A percentile compares a stretch with the other conserved stretches of the same genome.
These are phyloP conservation scores for Andrena trimmerana DNA, from an alignment of 2,888 invertebrate species.

Conservation along the genomic window DNA sequence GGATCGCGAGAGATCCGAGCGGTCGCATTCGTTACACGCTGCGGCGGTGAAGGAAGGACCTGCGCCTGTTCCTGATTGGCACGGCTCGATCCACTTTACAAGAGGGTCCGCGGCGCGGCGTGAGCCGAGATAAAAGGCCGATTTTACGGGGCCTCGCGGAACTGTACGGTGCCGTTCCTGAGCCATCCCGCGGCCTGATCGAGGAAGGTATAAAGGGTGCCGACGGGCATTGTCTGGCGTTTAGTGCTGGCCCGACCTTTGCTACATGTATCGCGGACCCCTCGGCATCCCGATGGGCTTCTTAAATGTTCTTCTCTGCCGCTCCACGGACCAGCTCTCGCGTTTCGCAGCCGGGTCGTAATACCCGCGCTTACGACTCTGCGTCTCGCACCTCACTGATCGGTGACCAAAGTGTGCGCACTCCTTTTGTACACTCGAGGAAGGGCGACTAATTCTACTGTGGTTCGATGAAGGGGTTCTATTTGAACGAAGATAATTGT, in stretches of 20 bases:
- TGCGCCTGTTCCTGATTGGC: conserved; percentile 62
- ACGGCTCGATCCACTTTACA: conserved; percentile 65
- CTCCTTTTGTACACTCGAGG: conserved; percentile 33
- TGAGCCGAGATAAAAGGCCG: conserved; percentile 67
- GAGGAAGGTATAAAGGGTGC: conserved; percentile 75
- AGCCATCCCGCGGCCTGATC: conserved; percentile 68
- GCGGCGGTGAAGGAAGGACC: neutral
- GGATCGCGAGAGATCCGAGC: conserved; percentile 35
- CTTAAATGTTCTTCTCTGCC: conserved; percentile 62
- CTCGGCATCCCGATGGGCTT: conserved; percentile 72
- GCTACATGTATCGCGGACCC: conserved; percentile 72
- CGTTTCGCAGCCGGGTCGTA: conserved; percentile 66
- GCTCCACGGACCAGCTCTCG: conserved; percentile 38
- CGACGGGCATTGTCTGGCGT: conserved; percentile 78
- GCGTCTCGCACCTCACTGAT: conserved; percentile 58
- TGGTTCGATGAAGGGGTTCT: conserved; percentile 26
- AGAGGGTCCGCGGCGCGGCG: conserved; percentile 25
- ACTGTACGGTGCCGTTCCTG: conserved; percentile 52
- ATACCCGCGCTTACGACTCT: conserved; percentile 69
- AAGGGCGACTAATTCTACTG: conserved; percentile 16
- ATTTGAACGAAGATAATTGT: neutral
- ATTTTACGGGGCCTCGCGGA: conserved; percentile 71
- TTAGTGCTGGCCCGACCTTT: conserved; percentile 78
- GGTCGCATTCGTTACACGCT: conserved; percentile 39
- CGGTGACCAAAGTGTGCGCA: conserved; percentile 10